Conservation (phyloP, 2,888 invertebrate genomes). For the Ernsta delagoae region DNA sequence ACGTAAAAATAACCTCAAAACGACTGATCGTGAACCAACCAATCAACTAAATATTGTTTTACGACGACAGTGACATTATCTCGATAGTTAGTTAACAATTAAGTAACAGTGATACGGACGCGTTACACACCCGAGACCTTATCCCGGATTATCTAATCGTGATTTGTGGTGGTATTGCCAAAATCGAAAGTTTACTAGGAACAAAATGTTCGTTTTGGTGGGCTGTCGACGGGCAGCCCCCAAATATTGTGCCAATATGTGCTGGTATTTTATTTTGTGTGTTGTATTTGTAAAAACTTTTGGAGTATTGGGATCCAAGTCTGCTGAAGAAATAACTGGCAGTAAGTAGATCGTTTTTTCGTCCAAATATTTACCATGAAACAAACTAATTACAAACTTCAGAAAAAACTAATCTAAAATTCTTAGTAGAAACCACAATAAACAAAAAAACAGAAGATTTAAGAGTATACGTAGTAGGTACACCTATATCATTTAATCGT, state of each 20-base stretch:
- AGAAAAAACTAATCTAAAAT: background rate
- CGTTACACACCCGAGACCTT: constrained; percentile 52
- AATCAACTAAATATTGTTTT: constrained; percentile 72
- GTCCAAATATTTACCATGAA: background rate
- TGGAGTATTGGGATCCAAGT: constrained; percentile 69
- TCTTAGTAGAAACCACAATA: background rate
- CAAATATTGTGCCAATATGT: constrained; percentile 81
- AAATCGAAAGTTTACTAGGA: constrained; percentile 78
- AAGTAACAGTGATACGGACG: constrained; percentile 57
- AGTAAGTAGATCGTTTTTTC: constrained; percentile 60
- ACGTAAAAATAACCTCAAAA: constrained; percentile 84
- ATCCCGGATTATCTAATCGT: constrained; percentile 58
- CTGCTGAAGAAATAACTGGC: constrained; percentile 59
- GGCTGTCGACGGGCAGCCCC: constrained; percentile 83
- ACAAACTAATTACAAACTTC: background rate
- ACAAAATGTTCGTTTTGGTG: constrained; percentile 79
- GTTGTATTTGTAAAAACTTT: constrained; percentile 72
- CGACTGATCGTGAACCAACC: constrained; percentile 63
- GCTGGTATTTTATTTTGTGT: constrained; percentile 81
- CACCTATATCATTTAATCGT: background rate
- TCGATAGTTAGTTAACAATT: constrained; percentile 45
- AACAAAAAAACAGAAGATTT: background rate
- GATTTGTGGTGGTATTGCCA: constrained; percentile 67
- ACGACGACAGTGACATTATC: constrained; percentile 65
- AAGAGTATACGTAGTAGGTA: no score